Percentiles rank a stretch among this genome's conserved stretches.
Conservation (phyloP, 2,113 vertebrate genomes). For the Equus quagga region DNA sequence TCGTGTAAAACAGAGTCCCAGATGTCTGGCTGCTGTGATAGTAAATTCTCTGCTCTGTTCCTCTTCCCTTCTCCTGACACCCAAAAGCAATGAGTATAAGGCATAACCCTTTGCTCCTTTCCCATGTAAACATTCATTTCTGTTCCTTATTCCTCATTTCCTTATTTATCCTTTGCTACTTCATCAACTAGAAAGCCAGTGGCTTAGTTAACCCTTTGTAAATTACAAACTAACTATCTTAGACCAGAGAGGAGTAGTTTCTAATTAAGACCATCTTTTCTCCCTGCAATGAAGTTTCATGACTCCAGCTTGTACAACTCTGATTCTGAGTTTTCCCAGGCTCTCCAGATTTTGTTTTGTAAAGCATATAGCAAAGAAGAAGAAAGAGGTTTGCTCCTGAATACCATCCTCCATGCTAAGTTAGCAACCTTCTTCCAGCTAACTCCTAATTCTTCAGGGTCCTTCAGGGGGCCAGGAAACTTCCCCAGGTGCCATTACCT, state of each 20-base stretch:
- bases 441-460: not conserved
- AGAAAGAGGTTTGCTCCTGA: not conserved
- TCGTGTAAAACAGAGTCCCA: not conserved
- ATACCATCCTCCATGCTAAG: not conserved
- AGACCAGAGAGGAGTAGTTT: not conserved
- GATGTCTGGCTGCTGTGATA: not conserved
- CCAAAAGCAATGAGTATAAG: not conserved
- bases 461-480: not conserved
- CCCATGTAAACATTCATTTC: not conserved
- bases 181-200: not conserved
- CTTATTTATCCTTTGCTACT: not conserved
- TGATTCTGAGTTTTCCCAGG: not conserved
- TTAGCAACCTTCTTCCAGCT: not conserved
- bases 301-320: not conserved
- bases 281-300: not conserved
- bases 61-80: not conserved
- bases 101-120: not conserved
- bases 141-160: not conserved
- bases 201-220: not conserved
- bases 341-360: not conserved
- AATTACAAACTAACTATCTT: conserved; percentile 34
- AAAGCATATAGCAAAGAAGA: not conserved
- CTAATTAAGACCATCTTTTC: not conserved
- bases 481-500: conserved; percentile 32
- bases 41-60: not conserved